Conservation (phyloP, 1,140 invertebrate species). For the Theocolax elegans region DNA sequence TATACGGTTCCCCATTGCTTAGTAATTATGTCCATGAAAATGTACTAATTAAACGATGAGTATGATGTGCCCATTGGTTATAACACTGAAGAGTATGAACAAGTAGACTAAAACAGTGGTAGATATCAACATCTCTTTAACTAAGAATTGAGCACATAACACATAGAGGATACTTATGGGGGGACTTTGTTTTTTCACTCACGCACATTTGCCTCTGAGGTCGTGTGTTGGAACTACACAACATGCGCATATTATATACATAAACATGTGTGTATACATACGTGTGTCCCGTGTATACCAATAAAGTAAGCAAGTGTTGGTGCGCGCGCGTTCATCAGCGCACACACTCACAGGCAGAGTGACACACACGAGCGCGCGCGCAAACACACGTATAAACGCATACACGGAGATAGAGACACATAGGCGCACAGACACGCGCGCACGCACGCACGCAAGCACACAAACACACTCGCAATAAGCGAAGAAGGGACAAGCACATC, state of each 20-base stretch:
- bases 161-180: background rate
- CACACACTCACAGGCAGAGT: too few species aligned
- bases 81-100: background rate
- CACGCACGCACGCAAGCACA: too few species aligned
- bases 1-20: background rate
- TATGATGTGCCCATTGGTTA: background rate
- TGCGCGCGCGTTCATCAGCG: constrained; percentile 7
- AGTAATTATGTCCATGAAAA: constrained; percentile 2
- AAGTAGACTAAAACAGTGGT: too few species aligned
- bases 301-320: constrained; percentile 4
- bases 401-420: constrained; percentile 5
- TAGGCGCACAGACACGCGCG: too few species aligned
- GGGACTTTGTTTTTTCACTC: constrained; percentile 15
- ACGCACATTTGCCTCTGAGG: constrained; percentile 4
- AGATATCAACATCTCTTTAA: background rate
- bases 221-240: background rate
- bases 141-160: background rate
- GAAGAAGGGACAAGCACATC: too few species aligned
- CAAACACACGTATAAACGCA: background rate
- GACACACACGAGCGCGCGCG: too few species aligned
- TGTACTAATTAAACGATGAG: background rate
- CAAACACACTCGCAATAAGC: too few species aligned
- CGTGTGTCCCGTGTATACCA: constrained; percentile 16
- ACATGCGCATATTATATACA: too few species aligned
- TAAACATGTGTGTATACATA: constrained; percentile 5